Evolutionary conservation across 2,113 vertebrate species (phyloP), one percentile per base, ranked within the genome.

Genomic region (Himantopus leucocephalus): DNA sequence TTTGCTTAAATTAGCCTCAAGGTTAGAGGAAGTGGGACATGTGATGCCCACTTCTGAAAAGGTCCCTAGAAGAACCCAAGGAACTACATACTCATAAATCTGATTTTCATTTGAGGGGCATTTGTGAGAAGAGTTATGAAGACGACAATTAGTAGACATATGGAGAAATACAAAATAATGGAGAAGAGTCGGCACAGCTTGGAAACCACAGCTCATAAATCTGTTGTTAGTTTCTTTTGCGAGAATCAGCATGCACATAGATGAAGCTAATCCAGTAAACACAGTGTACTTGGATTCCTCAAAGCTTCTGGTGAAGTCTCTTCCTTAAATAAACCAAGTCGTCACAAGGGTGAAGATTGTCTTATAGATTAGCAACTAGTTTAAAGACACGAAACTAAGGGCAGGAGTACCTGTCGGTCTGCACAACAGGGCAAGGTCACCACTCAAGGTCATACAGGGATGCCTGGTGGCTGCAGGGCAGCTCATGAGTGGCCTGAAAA

Each of bases 1-100:
- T 89, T 92, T 87, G 66, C 80, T 94, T 75, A 76, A 93, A 94
- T 95, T 93, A 93, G 48, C 74, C 48, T 90, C 71, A 85, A 87
- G 94, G 92, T 94, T 84, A 88, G 81, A 79, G 56, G 87, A 91
- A 79, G 34, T 23, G 43, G 41, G 34, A 45, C 58, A 71, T 2
- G 4, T 48, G 62, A 76, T 85, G 60, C n/a, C 67, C 80, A 24
- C 7, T 83, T 67, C 76, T 74, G 48, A 37, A 91, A 72, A 74
- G 32, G 30, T 52, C 45, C 10, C 35, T 32, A 37, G 66, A 87
- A 96, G 70, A 91, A 14, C 24, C 53, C 39, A 45, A 68, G 88
- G 47, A 96, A 60, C 56, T 80, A 27, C 22, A 29, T 5, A 14
- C 12, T 27, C 39, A 75, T 20, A 82, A 75, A 30, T 34, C 22